Evolutionary conservation across 2,113 vertebrate species (phyloP), one percentile per base, ranked within the genome.

Genomic region (Mola mola): DNA sequence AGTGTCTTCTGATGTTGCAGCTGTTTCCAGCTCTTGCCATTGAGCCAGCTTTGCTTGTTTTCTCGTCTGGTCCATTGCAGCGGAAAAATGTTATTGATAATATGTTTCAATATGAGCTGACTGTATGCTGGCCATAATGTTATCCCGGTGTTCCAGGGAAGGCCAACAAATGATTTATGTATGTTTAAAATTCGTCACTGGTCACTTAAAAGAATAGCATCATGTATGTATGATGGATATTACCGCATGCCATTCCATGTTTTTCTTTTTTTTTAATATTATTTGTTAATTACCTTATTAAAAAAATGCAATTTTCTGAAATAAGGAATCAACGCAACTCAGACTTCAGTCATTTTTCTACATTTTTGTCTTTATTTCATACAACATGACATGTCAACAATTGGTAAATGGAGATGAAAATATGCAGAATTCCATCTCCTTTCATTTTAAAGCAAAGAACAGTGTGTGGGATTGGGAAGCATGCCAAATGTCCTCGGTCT

Each of bases 271-370:
- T 78, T 59, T 38, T 36, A 51, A 44, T 65, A 16, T 76, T 50
- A 29, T 83, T 84, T 83, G 51, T 75, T 75, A 38, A 74, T 83
- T 78, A 57, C 80, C 83, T 83, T 78, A 85, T 84, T 89, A 86
- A 88, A 87, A 69, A 19, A 75, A 80, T 77, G 57, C 75, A 62
- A 34, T 75, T 76, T 75, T 85, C 76, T 68, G 64, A 75, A 36
- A 4, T 12, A 13, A 10, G 11, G 4, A 17, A 17, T n/a, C 4
- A 5, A 15, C 8, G 15, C 8, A 8, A 40, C 6, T 40, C 7
- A 16, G 16, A 40, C 2, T 40, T 17, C 2, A 34, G 33, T 34
- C 33, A n/a, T n/a, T n/a, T n/a, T n/a, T n/a, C n/a, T 29, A 6
- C 8, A 4, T 29, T 29, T 29, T 9, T 29, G 1, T 29, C 28